Evolutionary conservation across 2,888 invertebrate genomes (phyloP).

Genomic region (Ochropleura leucogaster): DNA sequence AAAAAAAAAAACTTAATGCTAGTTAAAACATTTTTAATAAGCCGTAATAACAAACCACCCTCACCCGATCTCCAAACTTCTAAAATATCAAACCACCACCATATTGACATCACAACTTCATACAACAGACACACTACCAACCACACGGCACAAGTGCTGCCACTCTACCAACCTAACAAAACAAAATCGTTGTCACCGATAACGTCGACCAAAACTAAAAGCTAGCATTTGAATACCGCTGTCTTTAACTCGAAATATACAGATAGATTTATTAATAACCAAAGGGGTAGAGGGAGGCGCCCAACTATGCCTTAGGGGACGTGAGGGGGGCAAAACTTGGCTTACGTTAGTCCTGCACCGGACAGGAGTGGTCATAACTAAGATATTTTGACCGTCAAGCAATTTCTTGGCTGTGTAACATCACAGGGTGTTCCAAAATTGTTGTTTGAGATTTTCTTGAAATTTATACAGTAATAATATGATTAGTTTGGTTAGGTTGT

Average conservation of each 20-base stretch:
- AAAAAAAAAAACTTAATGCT: neutral
- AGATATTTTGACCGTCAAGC: constrained; percentile 90
- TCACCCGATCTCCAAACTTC: neutral
- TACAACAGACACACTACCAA: constrained; percentile 23
- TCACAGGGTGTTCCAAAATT: constrained; percentile 82
- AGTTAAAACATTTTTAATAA: neutral
- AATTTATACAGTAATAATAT: constrained; percentile 81
- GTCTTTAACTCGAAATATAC: constrained; percentile 87
- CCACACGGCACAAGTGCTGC: constrained; percentile 29
- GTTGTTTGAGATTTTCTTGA: constrained; percentile 74
- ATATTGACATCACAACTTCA: constrained; percentile 26
- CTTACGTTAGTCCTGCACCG: constrained; percentile 88
- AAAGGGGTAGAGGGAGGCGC: constrained; percentile 73
- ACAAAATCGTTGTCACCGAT: constrained; percentile 70
- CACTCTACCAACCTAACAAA: constrained; percentile 60
- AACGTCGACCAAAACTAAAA: constrained; percentile 67
- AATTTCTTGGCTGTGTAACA: constrained; percentile 86
- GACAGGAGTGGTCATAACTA: constrained; percentile 90
- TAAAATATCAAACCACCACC: neutral
- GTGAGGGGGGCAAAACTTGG: constrained; percentile 81
- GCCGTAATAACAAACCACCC: accelerated
- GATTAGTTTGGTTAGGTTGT: constrained; percentile 66
- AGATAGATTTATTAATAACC: constrained; percentile 90
- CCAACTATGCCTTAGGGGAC: constrained; percentile 82
- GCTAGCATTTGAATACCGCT: constrained; percentile 80